Percentiles rank a stretch among this genome's conserved stretches.
Evolutionary conservation across 1,140 invertebrate genomes (phyloP).

Genomic region (Drosophila hydei): DNA sequence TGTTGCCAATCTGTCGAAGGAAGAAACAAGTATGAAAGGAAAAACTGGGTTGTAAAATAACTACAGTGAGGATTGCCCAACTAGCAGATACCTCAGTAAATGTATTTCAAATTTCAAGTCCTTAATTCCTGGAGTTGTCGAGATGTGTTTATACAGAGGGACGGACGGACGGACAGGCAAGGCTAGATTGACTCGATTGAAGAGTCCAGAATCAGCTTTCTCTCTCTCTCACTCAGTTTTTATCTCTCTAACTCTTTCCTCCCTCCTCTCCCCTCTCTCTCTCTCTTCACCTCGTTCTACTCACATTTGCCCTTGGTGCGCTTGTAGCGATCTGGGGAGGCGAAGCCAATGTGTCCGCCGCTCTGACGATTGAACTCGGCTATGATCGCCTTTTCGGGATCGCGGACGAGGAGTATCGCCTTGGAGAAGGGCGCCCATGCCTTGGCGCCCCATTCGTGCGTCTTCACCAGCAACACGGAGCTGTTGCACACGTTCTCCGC

Average conservation of each 20-base stretch:
- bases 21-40: not conserved
- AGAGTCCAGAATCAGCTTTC: no score
- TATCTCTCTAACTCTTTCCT: no score
- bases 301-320: constrained; percentile 87
- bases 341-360: constrained; percentile 89
- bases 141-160: no score
- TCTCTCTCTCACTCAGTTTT: no score
- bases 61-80: no score
- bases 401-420: constrained; percentile 89
- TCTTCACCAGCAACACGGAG: constrained; percentile 91
- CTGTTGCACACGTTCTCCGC: constrained; percentile 90
- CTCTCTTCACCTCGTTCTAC: constrained; percentile 33
- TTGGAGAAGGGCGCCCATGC: constrained; percentile 87
- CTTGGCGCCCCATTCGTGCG: constrained; percentile 89
- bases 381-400: constrained; percentile 89
- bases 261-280: no score
- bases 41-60: no score
- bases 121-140: no score
- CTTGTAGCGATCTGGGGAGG: constrained; percentile 87
- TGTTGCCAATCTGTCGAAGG: constrained; percentile 88
- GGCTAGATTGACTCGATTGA: no score
- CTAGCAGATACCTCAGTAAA: no score
- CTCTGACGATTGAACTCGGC: constrained; percentile 90
- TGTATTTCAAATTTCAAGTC: no score
- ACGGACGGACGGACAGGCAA: no score